Base-by-base conservation (phyloP, 1,140 invertebrate genomes). In the Streblospio benedicti region DNA sequence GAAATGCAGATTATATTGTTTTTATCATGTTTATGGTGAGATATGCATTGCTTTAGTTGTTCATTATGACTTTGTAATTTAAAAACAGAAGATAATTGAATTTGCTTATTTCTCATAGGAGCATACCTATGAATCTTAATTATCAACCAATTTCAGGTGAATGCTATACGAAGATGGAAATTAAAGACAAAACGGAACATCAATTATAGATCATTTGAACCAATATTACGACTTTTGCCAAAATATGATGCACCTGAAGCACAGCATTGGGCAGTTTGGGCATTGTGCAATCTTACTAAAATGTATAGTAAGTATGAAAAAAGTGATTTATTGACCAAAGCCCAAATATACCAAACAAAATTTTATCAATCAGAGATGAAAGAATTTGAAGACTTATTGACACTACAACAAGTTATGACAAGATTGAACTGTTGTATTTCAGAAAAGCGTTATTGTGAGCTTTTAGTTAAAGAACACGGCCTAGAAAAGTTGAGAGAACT, bases 201-300 rank as follows among this genome's bases (percentile, higher is more conserved):
- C 61, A 97, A 98, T 79, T 98, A 98, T 76, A 85, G 83, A 62
- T 93, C 90, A 20, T 96, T 97, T 80, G 85, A 91, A 71, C 93
- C 93, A 2, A 90, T 96, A 63, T 77, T 97, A 5, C 82, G 87
- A 58, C 77, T 97, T 41, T 81, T 93, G 3, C 81, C 85, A 63
- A 83, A 87, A 54, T 85, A 85, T 70, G 87, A 93, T 64, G 93
- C 90, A 2, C 87, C 89, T 0, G 85, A 91, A 72, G 94, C 91
- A 75, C 91, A 95, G 73, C 85, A 92, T 71, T 97, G 93, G 93
- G 91, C 93, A 2, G 87, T 90, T n/a, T 98, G 94, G 94, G 95
- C 93, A 4, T 80, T 98, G 38, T 92, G 93, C 31, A 98, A 98
- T 81, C 82, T 98, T 20, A 97, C 93, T 14, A 85, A 84, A 67